Evolutionary conservation across 2,113 vertebrate species (phyloP).

Genomic region (Alouatta palliata): DNA sequence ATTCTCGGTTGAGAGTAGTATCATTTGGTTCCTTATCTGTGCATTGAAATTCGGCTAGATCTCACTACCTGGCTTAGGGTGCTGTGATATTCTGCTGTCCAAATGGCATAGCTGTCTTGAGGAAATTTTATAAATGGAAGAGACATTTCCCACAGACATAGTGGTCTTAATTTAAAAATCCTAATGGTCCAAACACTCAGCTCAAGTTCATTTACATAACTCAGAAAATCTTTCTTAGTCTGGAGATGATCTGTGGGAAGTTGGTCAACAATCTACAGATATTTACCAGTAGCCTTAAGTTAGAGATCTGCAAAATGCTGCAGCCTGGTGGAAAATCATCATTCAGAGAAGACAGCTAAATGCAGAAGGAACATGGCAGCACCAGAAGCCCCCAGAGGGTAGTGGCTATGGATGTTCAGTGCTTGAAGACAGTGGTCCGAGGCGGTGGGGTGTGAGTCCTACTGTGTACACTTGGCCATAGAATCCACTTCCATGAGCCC

Average conservation of each 20-base stretch:
- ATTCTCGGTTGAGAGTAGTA: background rate
- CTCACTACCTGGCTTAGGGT: background rate
- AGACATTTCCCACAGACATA: background rate
- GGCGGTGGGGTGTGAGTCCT: background rate
- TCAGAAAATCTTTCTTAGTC: background rate
- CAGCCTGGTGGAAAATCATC: fast-evolving
- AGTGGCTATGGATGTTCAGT: background rate
- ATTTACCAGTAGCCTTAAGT: background rate
- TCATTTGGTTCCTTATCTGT: background rate
- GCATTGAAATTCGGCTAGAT: too few species aligned
- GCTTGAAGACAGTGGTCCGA: background rate
- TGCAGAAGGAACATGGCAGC: background rate
- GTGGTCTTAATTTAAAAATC: background rate
- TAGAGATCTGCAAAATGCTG: too few species aligned
- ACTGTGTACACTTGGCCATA: too few species aligned
- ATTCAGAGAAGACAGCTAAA: background rate
- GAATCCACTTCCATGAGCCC: background rate
- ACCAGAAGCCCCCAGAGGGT: fast-evolving
- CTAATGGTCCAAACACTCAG: background rate
- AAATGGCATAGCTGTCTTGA: background rate
- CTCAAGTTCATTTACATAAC: background rate
- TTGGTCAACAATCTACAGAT: too few species aligned
- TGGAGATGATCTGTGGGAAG: background rate
- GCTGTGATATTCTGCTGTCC: background rate
- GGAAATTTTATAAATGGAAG: background rate